phyloP scores from a whole-genome alignment of 2,113 vertebrate species.

The Acinonyx jubatus region DNA sequence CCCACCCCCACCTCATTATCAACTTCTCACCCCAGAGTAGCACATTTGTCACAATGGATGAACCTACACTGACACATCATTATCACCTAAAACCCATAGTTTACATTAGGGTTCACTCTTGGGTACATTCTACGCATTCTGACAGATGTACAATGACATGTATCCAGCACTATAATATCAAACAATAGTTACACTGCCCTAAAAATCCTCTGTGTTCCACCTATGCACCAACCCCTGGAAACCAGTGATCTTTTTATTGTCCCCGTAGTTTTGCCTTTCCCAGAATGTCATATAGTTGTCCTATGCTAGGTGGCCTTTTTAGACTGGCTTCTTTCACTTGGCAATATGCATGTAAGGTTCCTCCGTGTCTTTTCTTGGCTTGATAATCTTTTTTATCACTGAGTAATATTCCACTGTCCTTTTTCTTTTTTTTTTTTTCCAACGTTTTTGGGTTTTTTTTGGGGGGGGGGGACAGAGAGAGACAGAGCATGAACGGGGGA shows the following conservation, averaged over 20 bases:
- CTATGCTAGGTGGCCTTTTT: neutral
- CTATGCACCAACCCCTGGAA: neutral
- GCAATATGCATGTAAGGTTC: neutral
- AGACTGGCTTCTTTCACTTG: neutral
- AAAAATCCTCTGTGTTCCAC: too few relatives aligned
- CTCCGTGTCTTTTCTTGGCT: neutral
- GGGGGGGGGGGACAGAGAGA: too few relatives aligned
- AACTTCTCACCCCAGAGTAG: too few relatives aligned
- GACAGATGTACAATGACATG: neutral
- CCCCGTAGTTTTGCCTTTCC: neutral
- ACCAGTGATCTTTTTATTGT: neutral
- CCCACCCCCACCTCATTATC: too few relatives aligned
- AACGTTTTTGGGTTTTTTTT: too few relatives aligned
- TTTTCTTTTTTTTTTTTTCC: too few relatives aligned
- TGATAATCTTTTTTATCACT: neutral
- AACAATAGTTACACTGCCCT: neutral
- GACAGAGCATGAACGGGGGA: too few relatives aligned
- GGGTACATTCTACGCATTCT: neutral
- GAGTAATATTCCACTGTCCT: neutral
- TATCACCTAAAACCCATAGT: neutral
- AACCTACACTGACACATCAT: fast-evolving
- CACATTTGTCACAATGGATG: too few relatives aligned
- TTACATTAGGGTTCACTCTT: neutral
- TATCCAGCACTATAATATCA: neutral
- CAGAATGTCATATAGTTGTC: neutral